phyloP scores from a whole-genome alignment of 2,113 vertebrate species.

The Zapus hudsonius region DNA sequence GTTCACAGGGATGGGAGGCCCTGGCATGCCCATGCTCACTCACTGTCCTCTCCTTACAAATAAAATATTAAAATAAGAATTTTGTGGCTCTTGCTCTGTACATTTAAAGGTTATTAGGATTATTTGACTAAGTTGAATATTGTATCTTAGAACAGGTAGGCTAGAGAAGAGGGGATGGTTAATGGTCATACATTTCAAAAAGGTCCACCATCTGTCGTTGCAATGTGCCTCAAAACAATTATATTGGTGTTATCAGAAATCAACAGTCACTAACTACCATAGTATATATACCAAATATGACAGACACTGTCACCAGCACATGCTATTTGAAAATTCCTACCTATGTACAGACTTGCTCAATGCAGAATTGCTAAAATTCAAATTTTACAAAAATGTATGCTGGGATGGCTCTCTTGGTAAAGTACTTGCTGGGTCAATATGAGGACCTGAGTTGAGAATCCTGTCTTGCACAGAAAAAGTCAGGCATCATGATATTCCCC shows the following conservation, averaged over 20 bases:
- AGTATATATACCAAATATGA: background rate
- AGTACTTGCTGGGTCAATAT: too few species aligned
- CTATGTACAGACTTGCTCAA: too few species aligned
- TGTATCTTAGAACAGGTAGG: background rate
- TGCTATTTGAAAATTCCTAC: too few species aligned
- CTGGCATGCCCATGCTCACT: too few species aligned
- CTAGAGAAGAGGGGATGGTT: background rate
- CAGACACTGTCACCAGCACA: background rate
- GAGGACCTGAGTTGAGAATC: too few species aligned
- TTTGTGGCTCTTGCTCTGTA: background rate
- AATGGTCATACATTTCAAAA: background rate
- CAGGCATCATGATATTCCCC: background rate
- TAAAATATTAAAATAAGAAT: background rate
- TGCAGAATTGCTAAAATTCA: too few species aligned
- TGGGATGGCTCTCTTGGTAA: background rate
- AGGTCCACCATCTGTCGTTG: background rate
- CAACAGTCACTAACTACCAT: background rate
- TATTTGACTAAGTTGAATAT: background rate
- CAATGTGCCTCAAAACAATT: background rate
- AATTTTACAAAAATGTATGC: background rate
- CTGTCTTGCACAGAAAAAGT: too few species aligned
- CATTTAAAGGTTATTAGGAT: background rate
- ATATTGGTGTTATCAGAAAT: background rate
- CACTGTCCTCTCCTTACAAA: too few species aligned
- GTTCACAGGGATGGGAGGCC: too few species aligned